phyloP scores from a whole-genome alignment of 2,888 invertebrate species.

The Scaptomyza parva region DNA sequence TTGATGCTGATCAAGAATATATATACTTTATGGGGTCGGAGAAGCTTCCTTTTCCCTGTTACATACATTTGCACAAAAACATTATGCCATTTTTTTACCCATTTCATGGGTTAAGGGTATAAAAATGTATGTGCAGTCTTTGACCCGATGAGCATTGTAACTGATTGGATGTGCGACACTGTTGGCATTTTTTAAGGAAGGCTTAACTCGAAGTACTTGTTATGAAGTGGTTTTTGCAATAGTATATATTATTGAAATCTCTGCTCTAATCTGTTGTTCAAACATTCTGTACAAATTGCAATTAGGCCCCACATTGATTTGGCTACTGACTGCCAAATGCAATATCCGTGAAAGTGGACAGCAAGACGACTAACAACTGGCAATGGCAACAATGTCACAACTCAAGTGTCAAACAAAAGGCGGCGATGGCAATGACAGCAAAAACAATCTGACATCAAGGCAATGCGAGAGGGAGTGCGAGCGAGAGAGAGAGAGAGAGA shows the following conservation, averaged over 20 bases:
- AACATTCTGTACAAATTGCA: slow-evolving; percentile 47
- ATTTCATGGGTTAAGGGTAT: too few species aligned
- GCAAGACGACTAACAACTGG: slow-evolving; percentile 29
- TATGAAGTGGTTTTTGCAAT: background rate
- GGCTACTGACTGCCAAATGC: slow-evolving; percentile 53
- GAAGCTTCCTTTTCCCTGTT: too few species aligned
- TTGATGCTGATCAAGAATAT: too few species aligned
- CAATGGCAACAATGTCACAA: slow-evolving; percentile 72
- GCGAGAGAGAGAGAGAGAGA: background rate
- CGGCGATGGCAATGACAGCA: slow-evolving; percentile 58
- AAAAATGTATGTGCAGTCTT: too few species aligned
- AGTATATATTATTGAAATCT: slow-evolving; percentile 4
- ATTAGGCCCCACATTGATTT: slow-evolving; percentile 60
- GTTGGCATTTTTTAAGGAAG: slow-evolving; percentile 3
- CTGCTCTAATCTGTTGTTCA: slow-evolving; percentile 8
- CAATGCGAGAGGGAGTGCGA: background rate
- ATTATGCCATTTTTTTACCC: too few species aligned
- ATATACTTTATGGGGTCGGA: too few species aligned
- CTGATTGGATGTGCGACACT: slow-evolving; percentile 3
- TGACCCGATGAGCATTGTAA: background rate
- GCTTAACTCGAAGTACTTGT: background rate
- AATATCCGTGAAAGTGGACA: slow-evolving; percentile 57
- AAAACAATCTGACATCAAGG: slow-evolving; percentile 13
- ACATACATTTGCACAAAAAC: too few species aligned
- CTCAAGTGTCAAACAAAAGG: slow-evolving; percentile 69